Evolutionary conservation across 1,140 invertebrate genomes (phyloP).

Genomic region (Procambarus clarkii): DNA sequence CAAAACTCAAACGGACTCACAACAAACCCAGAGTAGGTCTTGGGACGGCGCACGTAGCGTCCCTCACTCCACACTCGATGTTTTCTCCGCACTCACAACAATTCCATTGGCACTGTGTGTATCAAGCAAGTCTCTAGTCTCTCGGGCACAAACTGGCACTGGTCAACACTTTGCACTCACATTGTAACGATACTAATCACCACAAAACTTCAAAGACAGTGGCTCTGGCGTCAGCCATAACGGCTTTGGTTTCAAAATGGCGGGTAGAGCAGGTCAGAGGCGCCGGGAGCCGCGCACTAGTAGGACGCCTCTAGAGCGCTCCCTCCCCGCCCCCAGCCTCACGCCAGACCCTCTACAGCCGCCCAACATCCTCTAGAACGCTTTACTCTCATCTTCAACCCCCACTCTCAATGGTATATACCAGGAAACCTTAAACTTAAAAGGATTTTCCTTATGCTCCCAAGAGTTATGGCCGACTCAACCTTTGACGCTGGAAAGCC

Average conservation of each 20-base stretch:
- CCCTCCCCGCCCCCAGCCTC: not conserved
- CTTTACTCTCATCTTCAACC: not conserved
- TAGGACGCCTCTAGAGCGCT: constrained; percentile 41
- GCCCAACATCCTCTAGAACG: not conserved
- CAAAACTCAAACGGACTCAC: constrained; percentile 18
- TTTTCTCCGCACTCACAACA: constrained; percentile 38
- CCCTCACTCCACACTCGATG: constrained; percentile 32
- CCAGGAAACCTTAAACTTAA: constrained; percentile 16
- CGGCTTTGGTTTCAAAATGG: constrained; percentile 70
- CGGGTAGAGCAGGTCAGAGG: constrained; percentile 40
- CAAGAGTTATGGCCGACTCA: constrained; percentile 58
- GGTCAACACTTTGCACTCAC: constrained; percentile 5
- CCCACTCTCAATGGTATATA: not conserved
- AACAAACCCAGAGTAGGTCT: constrained; percentile 45
- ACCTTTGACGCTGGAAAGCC: constrained; percentile 31
- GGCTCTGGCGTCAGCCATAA: constrained; percentile 65
- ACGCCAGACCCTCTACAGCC: not conserved
- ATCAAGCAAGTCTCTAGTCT: constrained; percentile 17
- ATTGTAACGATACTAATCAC: constrained; percentile 43
- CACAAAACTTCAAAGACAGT: constrained; percentile 49
- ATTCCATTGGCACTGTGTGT: constrained; percentile 12
- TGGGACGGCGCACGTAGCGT: constrained; percentile 47
- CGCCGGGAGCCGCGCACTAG: constrained; percentile 60
- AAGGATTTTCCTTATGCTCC: constrained; percentile 34
- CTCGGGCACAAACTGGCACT: constrained; percentile 36